Conservation (phyloP, 1,140 invertebrate genomes). For the Pseudomyrmex concolor region DNA sequence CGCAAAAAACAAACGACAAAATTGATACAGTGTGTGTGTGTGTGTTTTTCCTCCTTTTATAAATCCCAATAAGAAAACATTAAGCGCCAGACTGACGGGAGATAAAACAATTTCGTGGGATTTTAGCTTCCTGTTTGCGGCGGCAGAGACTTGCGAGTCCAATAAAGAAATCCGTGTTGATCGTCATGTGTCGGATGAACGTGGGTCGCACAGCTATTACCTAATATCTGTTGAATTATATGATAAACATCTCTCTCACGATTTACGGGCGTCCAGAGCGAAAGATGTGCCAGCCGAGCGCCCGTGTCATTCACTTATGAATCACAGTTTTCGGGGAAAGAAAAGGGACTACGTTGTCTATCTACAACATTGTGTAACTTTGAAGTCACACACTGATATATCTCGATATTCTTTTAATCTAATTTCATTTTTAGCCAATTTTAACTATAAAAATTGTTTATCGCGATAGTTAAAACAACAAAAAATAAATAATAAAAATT, state of each 20-base stretch:
- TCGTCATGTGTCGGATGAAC: constrained; percentile 57
- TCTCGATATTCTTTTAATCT: too few species aligned
- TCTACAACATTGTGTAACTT: too few species aligned
- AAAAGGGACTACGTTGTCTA: too few species aligned
- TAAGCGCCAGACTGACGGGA: neutral
- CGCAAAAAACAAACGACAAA: neutral
- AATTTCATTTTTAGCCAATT: too few species aligned
- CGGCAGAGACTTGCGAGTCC: neutral
- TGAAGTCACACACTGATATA: too few species aligned
- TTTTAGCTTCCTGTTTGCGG: constrained; percentile 10
- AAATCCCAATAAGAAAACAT: constrained; percentile 7
- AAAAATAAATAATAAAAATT: too few species aligned
- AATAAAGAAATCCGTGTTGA: constrained; percentile 48
- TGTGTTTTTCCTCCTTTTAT: neutral
- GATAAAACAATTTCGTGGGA: constrained; percentile 26
- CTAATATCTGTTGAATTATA: constrained; percentile 71
- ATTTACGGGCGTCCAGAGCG: constrained; percentile 9
- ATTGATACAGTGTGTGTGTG: neutral
- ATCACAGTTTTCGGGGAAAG: constrained; percentile 12
- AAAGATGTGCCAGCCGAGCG: neutral
- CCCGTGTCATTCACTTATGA: constrained; percentile 20
- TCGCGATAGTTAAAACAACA: too few species aligned
- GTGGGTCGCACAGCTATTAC: constrained; percentile 64
- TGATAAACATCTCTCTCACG: constrained; percentile 67
- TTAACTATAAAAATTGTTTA: too few species aligned